phyloP scores from a whole-genome alignment of 2,113 vertebrate genomes.

The Centrocercus urophasianus region DNA sequence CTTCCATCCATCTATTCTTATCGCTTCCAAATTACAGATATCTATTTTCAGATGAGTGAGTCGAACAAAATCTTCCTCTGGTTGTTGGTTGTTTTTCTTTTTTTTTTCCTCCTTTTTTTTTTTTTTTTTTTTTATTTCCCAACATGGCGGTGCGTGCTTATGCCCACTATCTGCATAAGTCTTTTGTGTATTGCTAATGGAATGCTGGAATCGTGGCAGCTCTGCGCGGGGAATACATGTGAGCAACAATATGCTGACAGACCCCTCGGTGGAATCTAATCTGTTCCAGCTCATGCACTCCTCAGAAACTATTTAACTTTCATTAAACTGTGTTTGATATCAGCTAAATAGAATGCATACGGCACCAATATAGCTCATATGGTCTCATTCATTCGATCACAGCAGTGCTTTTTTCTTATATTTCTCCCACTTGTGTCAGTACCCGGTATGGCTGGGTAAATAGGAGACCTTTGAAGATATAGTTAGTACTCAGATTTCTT shows the following conservation, averaged over 20 bases:
- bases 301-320: conserved; percentile 94
- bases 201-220: conserved; percentile 88
- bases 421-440: conserved; percentile 84
- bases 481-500: conserved; percentile 91
- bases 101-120: background rate
- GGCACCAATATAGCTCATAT: conserved; percentile 89
- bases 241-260: conserved; percentile 90
- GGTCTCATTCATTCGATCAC: conserved; percentile 89
- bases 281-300: conserved; percentile 91
- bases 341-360: conserved; percentile 90
- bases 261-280: conserved; percentile 92
- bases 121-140: conserved; percentile 79
- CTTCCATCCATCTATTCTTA: conserved; percentile 85
- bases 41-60: conserved; percentile 89
- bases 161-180: conserved; percentile 88
- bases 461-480: conserved; percentile 93
- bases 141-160: conserved; percentile 84
- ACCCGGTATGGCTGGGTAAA: conserved; percentile 89
- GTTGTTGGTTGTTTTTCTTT: background rate
- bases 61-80: conserved; percentile 81
- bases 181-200: conserved; percentile 91
- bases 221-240: conserved; percentile 86
- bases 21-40: conserved; percentile 89
- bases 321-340: conserved; percentile 95
- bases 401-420: conserved; percentile 83